Conservation (phyloP, 1,140 invertebrate genomes). For the Campodea augens region DNA sequence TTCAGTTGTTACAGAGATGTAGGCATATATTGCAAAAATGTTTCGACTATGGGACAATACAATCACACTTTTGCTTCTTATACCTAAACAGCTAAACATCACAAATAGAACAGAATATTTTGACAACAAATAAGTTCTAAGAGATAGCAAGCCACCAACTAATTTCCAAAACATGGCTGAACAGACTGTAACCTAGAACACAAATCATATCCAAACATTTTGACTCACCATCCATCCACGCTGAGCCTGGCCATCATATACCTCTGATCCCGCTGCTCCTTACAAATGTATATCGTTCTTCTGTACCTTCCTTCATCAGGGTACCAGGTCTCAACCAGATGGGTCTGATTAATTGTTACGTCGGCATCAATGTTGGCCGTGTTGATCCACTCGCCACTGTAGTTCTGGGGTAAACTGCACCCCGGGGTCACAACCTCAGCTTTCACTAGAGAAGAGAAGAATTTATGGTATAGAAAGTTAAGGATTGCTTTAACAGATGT, state of each 20-base stretch:
- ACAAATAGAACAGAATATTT: too few species aligned
- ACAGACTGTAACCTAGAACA: too few species aligned
- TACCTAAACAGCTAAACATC: too few species aligned
- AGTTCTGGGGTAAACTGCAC: constrained; percentile 81
- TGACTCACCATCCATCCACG: constrained; percentile 77
- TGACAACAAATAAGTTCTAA: too few species aligned
- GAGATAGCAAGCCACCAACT: too few species aligned
- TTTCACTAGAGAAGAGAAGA: constrained; percentile 35
- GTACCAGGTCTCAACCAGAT: constrained; percentile 85
- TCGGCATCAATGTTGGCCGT: constrained; percentile 90
- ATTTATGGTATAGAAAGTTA: constrained; percentile 8
- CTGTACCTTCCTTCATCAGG: constrained; percentile 75
- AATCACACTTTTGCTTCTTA: too few species aligned
- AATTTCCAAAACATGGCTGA: too few species aligned
- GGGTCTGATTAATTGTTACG: constrained; percentile 83
- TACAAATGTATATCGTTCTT: constrained; percentile 83
- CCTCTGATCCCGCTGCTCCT: constrained; percentile 64
- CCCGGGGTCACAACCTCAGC: constrained; percentile 71
- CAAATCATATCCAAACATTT: too few species aligned
- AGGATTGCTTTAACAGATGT: too few species aligned
- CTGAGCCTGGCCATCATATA: constrained; percentile 90
- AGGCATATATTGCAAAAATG: too few species aligned
- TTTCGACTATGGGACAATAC: too few species aligned
- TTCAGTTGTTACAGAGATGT: too few species aligned
- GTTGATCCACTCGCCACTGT: constrained; percentile 88